Conservation (phyloP, 2,797 vertebrate genomes). For the Pipistrellus kuhlii region DNA sequence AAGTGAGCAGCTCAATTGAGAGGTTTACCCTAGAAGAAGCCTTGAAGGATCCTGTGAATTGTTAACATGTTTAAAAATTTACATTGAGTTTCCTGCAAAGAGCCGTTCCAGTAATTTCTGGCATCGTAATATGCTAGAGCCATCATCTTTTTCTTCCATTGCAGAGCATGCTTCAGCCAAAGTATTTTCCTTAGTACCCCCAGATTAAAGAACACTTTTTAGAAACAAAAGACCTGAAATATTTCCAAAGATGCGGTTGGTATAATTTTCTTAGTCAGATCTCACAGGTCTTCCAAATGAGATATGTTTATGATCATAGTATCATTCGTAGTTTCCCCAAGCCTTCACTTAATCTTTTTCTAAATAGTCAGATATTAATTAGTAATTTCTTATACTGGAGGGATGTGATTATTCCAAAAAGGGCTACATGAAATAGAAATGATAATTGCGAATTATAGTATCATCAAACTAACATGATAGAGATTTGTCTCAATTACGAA, state of each 20-base stretch:
- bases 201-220: constrained; percentile 63
- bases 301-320: constrained; percentile 77
- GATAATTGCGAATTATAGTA: constrained; percentile 15
- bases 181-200: constrained; percentile 52
- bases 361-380: constrained; percentile 82
- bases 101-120: constrained; percentile 84
- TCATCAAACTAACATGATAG: constrained; percentile 72
- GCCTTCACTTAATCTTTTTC: constrained; percentile 81
- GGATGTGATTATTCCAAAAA: constrained; percentile 60
- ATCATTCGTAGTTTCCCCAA: constrained; percentile 76
- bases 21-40: constrained; percentile 78
- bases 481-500: constrained; percentile 81
- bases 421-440: constrained; percentile 51
- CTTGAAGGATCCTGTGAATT: constrained; percentile 80
- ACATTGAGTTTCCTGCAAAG: constrained; percentile 80
- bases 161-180: constrained; percentile 62
- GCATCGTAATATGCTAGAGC: constrained; percentile 70
- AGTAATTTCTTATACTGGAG: constrained; percentile 77
- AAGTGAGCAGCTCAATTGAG: constrained; percentile 76
- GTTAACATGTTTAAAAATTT: constrained; percentile 81
- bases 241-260: constrained; percentile 69
- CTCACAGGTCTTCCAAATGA: constrained; percentile 76
- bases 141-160: constrained; percentile 79
- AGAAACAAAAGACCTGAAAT: constrained; percentile 65
- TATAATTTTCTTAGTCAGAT: constrained; percentile 75